Evolutionary conservation across 2,888 invertebrate species (phyloP), one percentile per base, ranked within the genome.

Genomic region (Stomorhina lunata): DNA sequence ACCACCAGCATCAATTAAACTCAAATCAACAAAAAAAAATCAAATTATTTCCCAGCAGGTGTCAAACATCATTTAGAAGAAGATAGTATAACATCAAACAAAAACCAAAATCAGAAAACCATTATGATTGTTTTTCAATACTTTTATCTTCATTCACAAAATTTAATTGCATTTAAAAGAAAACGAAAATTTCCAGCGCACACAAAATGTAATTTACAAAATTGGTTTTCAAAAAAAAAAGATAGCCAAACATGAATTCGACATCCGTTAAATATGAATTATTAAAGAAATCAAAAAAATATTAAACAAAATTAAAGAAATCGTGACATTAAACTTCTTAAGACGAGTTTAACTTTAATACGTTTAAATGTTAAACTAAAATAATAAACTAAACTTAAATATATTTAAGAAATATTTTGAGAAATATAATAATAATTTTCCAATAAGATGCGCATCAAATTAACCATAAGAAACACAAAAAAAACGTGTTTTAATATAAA

Each of bases 321-420:
- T 82, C 82, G 82, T 82, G 82, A 82, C 82, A 79, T 4, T 63
- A 43, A 76, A 66, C 66, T 50, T 66, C 34, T 76, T n/a, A n/a
- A n/a, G n/a, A 59, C 40, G 37, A 27, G 12, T 65, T 75, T 65
- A 77, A 68, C 61, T 81, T 77, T 29, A 77, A 77, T 75, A 80
- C 66, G 53, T n/a, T n/a, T n/a, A n/a, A n/a, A n/a, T n/a, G n/a
- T n/a, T n/a, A n/a, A 32, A 63, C 40, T 50, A 50, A 61, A 9
- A 17, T 17, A 45, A 45, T 45, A 45, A 6, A 59, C 22, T 40
- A 48, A 37, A 27, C 15, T 45, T 9, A 5, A 63, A 63, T 29
- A 45, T 10, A 5, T 27, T 29, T 63, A 27, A 27, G 40, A 29
- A 55, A 55, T 40, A 69, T 55, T 53, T 48, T 2, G 15, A 71